These are phyloP conservation scores for Pseudomyrmex sp. DNA, from an alignment of 1,140 invertebrate genomes.

Conservation along the genomic window DNA sequence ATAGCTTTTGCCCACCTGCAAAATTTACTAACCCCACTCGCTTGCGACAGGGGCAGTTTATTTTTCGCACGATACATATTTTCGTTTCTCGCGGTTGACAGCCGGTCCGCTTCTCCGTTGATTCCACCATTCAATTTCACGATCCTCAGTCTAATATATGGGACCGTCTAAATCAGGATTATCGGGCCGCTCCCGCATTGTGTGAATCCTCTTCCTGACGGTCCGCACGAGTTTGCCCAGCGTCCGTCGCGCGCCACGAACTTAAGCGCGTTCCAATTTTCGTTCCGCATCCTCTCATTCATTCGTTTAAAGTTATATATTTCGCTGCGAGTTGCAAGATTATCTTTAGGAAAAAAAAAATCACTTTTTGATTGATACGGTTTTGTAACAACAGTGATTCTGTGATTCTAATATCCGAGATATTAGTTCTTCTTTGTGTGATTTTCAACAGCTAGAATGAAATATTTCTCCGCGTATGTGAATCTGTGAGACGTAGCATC, in stretches of 20 bases:
- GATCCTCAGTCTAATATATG: conserved; percentile 79
- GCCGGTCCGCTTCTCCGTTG: conserved; percentile 60
- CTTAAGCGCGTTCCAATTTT: neutral
- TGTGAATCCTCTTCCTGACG: conserved; percentile 60
- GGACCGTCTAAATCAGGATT: conserved; percentile 79
- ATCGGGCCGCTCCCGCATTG: conserved; percentile 70
- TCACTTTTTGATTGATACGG: too few relatives aligned
- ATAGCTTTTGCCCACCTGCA: conserved; percentile 68
- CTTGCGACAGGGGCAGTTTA: conserved; percentile 62
- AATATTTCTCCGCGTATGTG: too few relatives aligned
- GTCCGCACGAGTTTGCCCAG: conserved; percentile 32
- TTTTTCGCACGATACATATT: conserved; percentile 68
- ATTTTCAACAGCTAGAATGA: too few relatives aligned
- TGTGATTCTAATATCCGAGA: too few relatives aligned
- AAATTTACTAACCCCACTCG: conserved; percentile 73
- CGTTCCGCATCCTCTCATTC: neutral
- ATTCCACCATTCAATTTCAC: conserved; percentile 80
- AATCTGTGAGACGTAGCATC: neutral
- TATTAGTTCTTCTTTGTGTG: too few relatives aligned
- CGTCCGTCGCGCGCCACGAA: neutral
- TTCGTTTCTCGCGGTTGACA: conserved; percentile 48
- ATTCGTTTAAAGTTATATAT: neutral
- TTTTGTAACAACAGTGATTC: too few relatives aligned
- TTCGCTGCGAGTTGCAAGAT: neutral
- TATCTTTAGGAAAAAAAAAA: neutral